Evolutionary conservation across 2,888 invertebrate genomes (phyloP).

Genomic region (Drosophila affinis): DNA sequence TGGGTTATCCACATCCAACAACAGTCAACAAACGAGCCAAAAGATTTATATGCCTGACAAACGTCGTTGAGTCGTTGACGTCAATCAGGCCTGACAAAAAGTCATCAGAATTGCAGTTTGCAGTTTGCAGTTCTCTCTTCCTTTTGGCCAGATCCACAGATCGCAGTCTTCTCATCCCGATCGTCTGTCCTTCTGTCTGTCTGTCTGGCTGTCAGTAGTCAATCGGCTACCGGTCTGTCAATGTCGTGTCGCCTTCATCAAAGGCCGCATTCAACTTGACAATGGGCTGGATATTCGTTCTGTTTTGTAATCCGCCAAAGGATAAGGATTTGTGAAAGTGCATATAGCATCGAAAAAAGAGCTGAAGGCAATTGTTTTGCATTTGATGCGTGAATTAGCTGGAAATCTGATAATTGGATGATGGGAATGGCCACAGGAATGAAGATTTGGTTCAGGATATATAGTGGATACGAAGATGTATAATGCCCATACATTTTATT

Average conservation of each 20-base stretch:
- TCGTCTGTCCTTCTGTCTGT: slow-evolving; percentile 17
- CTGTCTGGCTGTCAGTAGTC: slow-evolving; percentile 69
- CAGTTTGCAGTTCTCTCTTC: slow-evolving; percentile 20
- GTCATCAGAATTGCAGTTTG: slow-evolving; percentile 78
- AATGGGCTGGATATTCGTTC: slow-evolving; percentile 57
- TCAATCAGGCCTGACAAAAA: slow-evolving; percentile 82
- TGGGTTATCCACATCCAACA: neutral
- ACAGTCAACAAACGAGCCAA: slow-evolving; percentile 58
- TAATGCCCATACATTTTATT: too few species aligned
- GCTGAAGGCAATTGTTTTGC: slow-evolving; percentile 43
- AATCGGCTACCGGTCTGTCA: slow-evolving; percentile 76
- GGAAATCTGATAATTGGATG: slow-evolving; percentile 32
- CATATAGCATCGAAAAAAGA: neutral
- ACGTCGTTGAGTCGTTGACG: slow-evolving; percentile 76
- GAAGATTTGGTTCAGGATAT: too few species aligned
- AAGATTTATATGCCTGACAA: slow-evolving; percentile 77
- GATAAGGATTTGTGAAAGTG: slow-evolving; percentile 10
- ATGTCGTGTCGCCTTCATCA: slow-evolving; percentile 79
- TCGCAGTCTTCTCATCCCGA: slow-evolving; percentile 8
- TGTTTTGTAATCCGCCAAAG: slow-evolving; percentile 20
- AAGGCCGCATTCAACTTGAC: slow-evolving; percentile 63
- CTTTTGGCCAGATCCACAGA: slow-evolving; percentile 46
- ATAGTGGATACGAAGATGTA: too few species aligned
- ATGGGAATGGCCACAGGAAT: too few species aligned
- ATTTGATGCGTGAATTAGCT: slow-evolving; percentile 71